Conservation (phyloP, 1,140 invertebrate genomes). For the Gyrodactylus salaris region DNA sequence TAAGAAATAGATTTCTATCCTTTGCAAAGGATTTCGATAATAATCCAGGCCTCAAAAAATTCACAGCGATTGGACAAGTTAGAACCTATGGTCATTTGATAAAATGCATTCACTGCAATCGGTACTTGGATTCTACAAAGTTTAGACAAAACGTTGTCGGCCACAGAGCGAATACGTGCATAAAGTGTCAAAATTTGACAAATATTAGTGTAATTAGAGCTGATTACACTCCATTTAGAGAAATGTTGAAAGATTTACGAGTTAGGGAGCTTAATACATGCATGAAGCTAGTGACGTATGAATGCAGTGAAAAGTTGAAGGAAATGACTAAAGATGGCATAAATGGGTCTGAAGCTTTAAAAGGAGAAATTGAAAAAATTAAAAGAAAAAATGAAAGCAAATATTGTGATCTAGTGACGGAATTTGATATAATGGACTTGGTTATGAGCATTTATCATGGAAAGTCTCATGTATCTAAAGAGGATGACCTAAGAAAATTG, state of each 20-base stretch:
- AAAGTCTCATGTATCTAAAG: neutral
- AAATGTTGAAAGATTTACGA: neutral
- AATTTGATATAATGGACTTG: neutral
- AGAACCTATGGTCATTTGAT: neutral
- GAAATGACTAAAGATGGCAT: neutral
- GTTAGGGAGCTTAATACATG: neutral
- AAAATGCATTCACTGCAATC: neutral
- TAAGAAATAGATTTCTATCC: neutral
- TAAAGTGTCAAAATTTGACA: neutral
- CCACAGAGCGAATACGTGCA: neutral
- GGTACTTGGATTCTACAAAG: neutral
- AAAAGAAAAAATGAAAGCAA: neutral
- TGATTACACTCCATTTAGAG: neutral
- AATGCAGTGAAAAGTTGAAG: neutral
- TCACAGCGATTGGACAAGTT: neutral
- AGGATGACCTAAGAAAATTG: neutral
- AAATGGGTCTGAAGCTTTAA: neutral
- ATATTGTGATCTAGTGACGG: neutral
- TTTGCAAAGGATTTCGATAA: neutral
- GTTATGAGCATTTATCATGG: neutral
- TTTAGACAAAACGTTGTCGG: neutral
- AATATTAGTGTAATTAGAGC: neutral
- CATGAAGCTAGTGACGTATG: neutral
- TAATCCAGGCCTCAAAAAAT: neutral
- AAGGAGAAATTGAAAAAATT: neutral